Evolutionary conservation across 1,140 invertebrate species (phyloP).

Genomic region (Helicoverpa zea): DNA sequence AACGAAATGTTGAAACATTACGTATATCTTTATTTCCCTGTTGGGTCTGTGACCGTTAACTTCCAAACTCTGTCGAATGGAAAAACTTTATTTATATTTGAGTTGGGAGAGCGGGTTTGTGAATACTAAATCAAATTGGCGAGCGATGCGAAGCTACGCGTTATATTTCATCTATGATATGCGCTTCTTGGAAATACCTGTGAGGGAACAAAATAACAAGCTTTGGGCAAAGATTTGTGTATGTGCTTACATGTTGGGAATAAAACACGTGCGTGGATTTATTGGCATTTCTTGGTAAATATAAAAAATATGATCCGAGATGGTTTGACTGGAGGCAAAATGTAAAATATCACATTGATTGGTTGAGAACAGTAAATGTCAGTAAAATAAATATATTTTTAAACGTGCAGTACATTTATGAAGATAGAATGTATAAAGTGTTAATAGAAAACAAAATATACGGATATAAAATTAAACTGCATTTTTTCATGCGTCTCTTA

Average conservation of each 20-base stretch:
- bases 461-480: conserved; percentile 14
- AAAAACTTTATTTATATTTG: conserved; percentile 83
- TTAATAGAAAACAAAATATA: not conserved
- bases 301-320: too few relatives aligned
- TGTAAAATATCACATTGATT: too few relatives aligned
- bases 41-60: conserved; percentile 65
- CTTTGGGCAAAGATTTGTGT: not conserved
- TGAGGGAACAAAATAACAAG: not conserved
- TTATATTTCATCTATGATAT: conserved; percentile 42
- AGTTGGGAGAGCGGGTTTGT: conserved; percentile 67
- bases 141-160: not conserved
- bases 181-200: conserved; percentile 27
- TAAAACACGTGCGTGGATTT: not conserved
- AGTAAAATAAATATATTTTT: too few relatives aligned
- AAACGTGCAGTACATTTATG: too few relatives aligned
- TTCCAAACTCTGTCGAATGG: conserved; percentile 74
- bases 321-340: too few relatives aligned
- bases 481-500: conserved; percentile 12
- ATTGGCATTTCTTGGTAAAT: not conserved
- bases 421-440: too few relatives aligned
- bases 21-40: conserved; percentile 73
- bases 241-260: not conserved
- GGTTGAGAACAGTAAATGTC: too few relatives aligned
- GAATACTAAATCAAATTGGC: conserved; percentile 77
- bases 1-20: conserved; percentile 54